Evolutionary conservation across 2,797 vertebrate genomes (phyloP), one percentile per base, ranked within the genome.

Genomic region (Phataginus tetradactyla): DNA sequence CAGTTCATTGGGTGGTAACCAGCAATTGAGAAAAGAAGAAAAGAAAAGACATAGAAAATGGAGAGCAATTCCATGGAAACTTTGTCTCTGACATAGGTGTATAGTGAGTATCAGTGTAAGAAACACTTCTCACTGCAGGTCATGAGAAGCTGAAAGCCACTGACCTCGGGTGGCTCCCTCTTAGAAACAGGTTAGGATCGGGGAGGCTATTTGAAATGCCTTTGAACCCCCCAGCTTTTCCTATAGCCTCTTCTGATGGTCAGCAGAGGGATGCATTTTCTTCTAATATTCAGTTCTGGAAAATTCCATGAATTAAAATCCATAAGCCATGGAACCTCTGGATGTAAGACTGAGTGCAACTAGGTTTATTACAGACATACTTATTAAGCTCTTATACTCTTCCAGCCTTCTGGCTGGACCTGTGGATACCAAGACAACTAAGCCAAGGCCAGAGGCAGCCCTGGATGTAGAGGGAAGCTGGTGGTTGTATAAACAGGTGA

Each of bases 271-370:
- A 42, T 9, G 7, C 6, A 57, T 59, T 89, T 95, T 90, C 59
- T 80, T 94, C n/a, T 10, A 95, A 75, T 18, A 64, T 10, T 63
- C 11, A 84, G 53, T 63, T 95, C 74, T 90, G 45, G 53, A 79
- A 89, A 85, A 53, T 49, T 37, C 15, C 20, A 61, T 49, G 77
- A 23, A 32, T 53, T 86, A 45, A 86, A 72, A 89, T 57, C 29
- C 42, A 55, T 10, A 69, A 53, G 27, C 77, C 42, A 78, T 7
- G 32, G 59, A 86, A 69, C 4, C 37, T 45, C 61, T 53, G 37
- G 68, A 86, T 4, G 23, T 20, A 84, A 39, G 74, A 17, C 55
- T 5, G 6, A 45, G 25, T 84, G 64, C 74, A 63, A 49, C 7
- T 21, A 51, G 53, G 23, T 57, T 91, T 59, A 63, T 12, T 34